phyloP scores from a whole-genome alignment of 2,888 invertebrate species.

The Epistrophe grossulariae region DNA sequence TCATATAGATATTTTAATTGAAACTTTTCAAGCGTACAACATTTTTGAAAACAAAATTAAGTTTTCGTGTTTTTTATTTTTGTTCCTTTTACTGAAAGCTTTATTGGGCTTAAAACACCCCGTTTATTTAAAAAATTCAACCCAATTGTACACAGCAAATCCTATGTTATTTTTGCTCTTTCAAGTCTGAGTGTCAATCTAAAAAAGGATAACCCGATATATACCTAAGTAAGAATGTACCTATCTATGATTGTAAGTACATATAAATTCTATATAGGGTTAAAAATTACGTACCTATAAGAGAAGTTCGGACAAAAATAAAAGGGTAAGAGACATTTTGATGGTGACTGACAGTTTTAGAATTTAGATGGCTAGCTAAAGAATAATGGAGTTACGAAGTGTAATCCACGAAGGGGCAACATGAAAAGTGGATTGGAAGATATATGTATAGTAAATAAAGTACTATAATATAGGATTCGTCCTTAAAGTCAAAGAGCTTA shows the following conservation, averaged over 20 bases:
- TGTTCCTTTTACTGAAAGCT: background rate
- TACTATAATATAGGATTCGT: conserved; percentile 32
- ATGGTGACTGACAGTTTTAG: conserved; percentile 66
- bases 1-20: no score
- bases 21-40: background rate
- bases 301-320: conserved; percentile 33
- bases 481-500: conserved; percentile 71
- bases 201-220: conserved; percentile 59
- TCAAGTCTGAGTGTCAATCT: conserved; percentile 61
- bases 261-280: conserved; percentile 41
- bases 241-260: conserved; percentile 21
- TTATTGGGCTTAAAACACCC: conserved; percentile 6
- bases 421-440: conserved; percentile 69
- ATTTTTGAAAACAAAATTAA: background rate
- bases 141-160: conserved; percentile 38
- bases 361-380: conserved; percentile 48
- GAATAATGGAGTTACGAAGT: conserved; percentile 63
- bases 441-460: conserved; percentile 38
- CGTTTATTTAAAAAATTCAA: background rate
- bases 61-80: conserved; percentile 29
- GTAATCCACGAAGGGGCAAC: conserved; percentile 70
- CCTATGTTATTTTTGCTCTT: conserved; percentile 45
- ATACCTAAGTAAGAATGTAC: background rate
- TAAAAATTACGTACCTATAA: conserved; percentile 39
- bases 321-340: conserved; percentile 54